Evolutionary conservation across 1,140 invertebrate species (phyloP).

Genomic region (Cataglyphis hispanica): DNA sequence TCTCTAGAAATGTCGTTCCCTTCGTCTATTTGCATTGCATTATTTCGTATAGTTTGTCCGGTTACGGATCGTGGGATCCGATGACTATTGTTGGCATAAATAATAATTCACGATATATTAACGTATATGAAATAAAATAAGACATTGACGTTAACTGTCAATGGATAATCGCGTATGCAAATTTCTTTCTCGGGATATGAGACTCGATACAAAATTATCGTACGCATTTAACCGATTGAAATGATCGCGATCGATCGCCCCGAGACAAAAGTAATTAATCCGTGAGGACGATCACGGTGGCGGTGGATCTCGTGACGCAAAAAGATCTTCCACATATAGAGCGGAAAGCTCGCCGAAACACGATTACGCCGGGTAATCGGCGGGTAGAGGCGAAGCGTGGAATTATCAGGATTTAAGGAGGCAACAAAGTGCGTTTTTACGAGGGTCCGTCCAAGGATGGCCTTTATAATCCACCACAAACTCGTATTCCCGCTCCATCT

Average conservation of each 20-base stretch:
- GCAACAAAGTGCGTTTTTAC: conserved; percentile 79
- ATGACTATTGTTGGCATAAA: neutral
- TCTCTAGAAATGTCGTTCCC: conserved; percentile 35
- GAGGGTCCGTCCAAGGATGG: conserved; percentile 77
- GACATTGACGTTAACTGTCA: neutral
- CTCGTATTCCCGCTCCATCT: conserved; percentile 66
- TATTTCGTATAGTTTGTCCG: conserved; percentile 25
- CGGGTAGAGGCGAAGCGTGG: conserved; percentile 75
- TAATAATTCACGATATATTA: conserved; percentile 4
- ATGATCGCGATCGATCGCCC: conserved; percentile 46
- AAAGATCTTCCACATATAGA: conserved; percentile 61
- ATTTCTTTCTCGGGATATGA: neutral
- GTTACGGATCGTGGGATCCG: conserved; percentile 6
- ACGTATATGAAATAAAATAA: neutral
- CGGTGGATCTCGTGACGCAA: conserved; percentile 68
- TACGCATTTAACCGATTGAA: neutral
- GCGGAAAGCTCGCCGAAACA: conserved; percentile 73
- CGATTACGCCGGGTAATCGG: conserved; percentile 77
- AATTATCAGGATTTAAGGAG: conserved; percentile 79
- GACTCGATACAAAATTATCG: neutral
- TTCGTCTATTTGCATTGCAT: neutral
- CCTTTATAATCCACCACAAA: conserved; percentile 74
- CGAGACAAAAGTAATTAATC: conserved; percentile 74
- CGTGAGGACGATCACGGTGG: conserved; percentile 40
- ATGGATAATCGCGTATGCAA: neutral